A percentile compares a stretch with the other conserved stretches of the same genome.
Conservation (phyloP, 2,113 vertebrate genomes). For the Thomomys bottae region DNA sequence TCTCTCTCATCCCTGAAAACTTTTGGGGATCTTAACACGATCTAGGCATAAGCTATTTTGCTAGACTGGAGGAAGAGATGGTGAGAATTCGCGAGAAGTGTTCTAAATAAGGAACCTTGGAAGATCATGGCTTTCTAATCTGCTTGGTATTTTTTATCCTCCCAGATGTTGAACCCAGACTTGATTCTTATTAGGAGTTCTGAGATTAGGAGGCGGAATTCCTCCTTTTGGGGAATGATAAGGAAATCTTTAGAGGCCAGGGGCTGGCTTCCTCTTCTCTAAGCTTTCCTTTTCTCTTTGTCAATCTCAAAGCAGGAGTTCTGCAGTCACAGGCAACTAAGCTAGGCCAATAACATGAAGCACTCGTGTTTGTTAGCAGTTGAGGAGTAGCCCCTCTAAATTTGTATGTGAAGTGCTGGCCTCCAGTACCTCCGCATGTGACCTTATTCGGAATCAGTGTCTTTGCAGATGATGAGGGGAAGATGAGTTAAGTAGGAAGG, state of each 20-base stretch:
- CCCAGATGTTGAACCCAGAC: not conserved
- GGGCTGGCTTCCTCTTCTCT: not conserved
- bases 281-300: not conserved
- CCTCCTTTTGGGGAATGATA: not conserved
- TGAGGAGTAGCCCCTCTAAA: not conserved
- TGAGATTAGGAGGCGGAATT: not conserved
- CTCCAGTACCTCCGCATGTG: not conserved
- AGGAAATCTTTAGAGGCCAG: not conserved
- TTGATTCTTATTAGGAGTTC: not conserved
- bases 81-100: too few species aligned
- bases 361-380: not conserved
- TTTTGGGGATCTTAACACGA: not conserved
- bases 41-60: not conserved
- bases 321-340: not conserved
- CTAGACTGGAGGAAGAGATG: not conserved
- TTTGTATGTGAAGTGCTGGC: not conserved
- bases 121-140: not conserved
- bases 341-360: not conserved
- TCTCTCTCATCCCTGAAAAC: too few species aligned
- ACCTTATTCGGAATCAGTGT: not conserved
- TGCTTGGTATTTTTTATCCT: constrained; percentile 1
- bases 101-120: not conserved
- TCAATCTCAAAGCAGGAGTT: not conserved
- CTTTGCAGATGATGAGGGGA: not conserved
- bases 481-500: not conserved